Base-by-base conservation (phyloP, 2,113 vertebrate genomes). In the Fukomys damarensis region DNA sequence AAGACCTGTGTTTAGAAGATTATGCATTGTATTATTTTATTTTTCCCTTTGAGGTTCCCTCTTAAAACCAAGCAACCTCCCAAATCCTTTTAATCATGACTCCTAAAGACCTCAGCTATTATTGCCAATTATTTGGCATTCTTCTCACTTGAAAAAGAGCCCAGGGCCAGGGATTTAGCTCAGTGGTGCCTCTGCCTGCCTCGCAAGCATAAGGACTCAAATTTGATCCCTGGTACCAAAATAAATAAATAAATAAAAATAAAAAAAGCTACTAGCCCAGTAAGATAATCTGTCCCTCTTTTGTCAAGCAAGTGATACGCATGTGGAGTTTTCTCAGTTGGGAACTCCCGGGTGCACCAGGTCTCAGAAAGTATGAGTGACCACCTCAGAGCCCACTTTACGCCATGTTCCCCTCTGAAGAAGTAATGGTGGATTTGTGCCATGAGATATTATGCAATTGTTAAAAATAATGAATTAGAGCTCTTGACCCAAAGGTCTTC, bases 1-100 rank as follows among this genome's bases (percentile, higher is more conserved):
- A 82, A 93, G 19, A 72, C 76, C 66, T 95, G 90, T 52, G 22
- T 46, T 95, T 90, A 84, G 38, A 79, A 95, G 82, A 97, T 85
- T 80, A 80, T 72, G 43, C 38, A 38, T 38, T 38, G 38, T 13
- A 28, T 32, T 20, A 6, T 58, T 92, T 61, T 77, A 49, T 79
- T 43, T 26, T 43, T 35, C 2, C 7, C 35, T 86, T 59, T 82
- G 86, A 85, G 41, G 13, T 89, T 89, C 72, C 30, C 76, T 88
- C 93, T 96, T 68, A 54, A 93, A 81, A 89, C 32, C 20, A 72
- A 28, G 54, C 41, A 88, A 91, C 35, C 56, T 92, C 35, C 35
- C 28, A 88, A 94, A 92, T 92, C 70, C 58, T 95, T 91, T 70
- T 28, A 63, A 82, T 90, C 58, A 70, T 72, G 61, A 92, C 70